Evolutionary conservation across 1,140 invertebrate genomes (phyloP), one percentile per base, ranked within the genome.

Genomic region (Hypsibius dujardini): DNA sequence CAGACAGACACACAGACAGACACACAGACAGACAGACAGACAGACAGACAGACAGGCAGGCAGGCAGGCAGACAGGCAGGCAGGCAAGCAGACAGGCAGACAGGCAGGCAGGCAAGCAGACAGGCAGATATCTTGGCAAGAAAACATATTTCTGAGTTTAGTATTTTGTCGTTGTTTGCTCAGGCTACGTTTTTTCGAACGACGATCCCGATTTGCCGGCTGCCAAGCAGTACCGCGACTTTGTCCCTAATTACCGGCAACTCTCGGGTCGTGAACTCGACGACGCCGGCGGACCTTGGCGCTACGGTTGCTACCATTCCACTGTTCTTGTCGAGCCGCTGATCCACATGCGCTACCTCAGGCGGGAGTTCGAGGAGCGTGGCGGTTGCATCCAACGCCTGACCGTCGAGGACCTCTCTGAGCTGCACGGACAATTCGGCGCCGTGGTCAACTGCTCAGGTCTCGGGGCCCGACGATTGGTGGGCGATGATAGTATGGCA

Each of bases 381-480:
- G 72, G 70, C 42, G 70, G 71, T 40, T 71, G 1, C 2, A 46
- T 71, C 50, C 3, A 47, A 15, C 71, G 59, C 28, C 45, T 42
- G 28, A 46, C 46, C 42, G 2, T 71, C 47, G 2, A 12, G 45
- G 2, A 3, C 2, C 46, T 72, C 1, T 76, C 78, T 1, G 84
- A 85, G 72, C 28, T 76, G 42, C 62, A 46, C 0, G 75, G 80
- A 1, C 78, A 78, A 2, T 88, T 82, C 76, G 84, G 88, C 77
- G 80, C 87, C 1, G 79, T 90, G 47, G 81, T 90, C 46, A 89
- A 90, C 77, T 90, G 88, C 75, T 83, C 84, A 45, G 88, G 88
- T 1, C 76, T 89, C 0, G 82, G 82, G 7, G 82, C 87, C 2
- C 77, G 78, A 71, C 46, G 80, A 1, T 77, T 88, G 2, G 81